A percentile compares a stretch with the other conserved stretches of the same genome.
Evolutionary conservation across 1,140 invertebrate genomes (phyloP).

Genomic region (Macrobrachium nipponense): DNA sequence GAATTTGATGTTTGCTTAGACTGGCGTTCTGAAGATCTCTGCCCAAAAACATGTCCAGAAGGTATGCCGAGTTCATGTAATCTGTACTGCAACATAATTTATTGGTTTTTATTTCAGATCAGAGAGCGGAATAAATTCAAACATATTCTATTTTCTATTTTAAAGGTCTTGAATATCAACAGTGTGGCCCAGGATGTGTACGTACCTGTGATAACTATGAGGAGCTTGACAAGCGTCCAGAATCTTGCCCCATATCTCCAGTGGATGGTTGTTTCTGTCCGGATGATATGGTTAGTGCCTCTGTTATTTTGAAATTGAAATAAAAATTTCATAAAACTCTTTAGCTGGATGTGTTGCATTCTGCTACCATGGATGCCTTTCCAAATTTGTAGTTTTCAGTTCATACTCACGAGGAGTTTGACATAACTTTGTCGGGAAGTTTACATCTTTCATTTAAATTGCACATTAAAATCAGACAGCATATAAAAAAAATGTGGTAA

Average conservation of each 20-base stretch:
- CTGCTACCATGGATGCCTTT: background rate
- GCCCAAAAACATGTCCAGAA: slow-evolving; percentile 73
- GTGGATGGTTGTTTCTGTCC: slow-evolving; percentile 88
- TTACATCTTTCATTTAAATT: too few relatives aligned
- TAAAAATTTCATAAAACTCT: background rate
- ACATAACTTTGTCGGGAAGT: too few relatives aligned
- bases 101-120: background rate
- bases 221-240: slow-evolving; percentile 66
- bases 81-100: background rate
- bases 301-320: background rate
- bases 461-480: too few relatives aligned
- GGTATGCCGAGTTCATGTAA: slow-evolving; percentile 64
- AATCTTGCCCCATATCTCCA: slow-evolving; percentile 67
- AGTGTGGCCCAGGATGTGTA: slow-evolving; percentile 77
- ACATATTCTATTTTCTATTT: background rate
- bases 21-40: slow-evolving; percentile 77
- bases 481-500: too few relatives aligned
- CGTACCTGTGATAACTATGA: slow-evolving; percentile 76
- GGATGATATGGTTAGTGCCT: slow-evolving; percentile 73
- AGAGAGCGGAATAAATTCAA: background rate
- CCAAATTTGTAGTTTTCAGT: too few relatives aligned
- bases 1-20: slow-evolving; percentile 77
- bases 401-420: too few relatives aligned
- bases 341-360: background rate
- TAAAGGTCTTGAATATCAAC: slow-evolving; percentile 75